A percentile compares a stretch with the other conserved stretches of the same genome.
Conservation (phyloP, 2,888 invertebrate species). For the Spicauda simplicius region DNA sequence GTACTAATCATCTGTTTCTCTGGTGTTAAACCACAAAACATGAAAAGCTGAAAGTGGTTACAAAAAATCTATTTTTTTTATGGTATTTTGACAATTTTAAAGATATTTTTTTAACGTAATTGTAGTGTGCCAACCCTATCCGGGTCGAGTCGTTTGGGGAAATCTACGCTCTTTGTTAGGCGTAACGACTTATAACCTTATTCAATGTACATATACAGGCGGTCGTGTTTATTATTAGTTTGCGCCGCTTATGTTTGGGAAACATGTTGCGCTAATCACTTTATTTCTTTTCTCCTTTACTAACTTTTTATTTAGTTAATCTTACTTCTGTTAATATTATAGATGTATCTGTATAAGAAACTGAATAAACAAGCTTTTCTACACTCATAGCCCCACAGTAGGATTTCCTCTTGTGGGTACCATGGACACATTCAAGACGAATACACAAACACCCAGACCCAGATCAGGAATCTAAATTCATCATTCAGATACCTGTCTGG, state of each 20-base stretch:
- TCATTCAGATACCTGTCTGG: no score
- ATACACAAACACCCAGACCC: no score
- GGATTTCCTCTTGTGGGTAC: no score
- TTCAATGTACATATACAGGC: constrained; percentile 33
- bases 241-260: constrained; percentile 27
- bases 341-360: no score
- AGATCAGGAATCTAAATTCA: no score
- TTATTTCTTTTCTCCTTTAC: constrained; percentile 15
- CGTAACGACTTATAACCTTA: constrained; percentile 36
- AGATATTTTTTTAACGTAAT: neutral
- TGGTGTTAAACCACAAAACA: no score
- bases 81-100: neutral
- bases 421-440: no score
- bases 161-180: constrained; percentile 37
- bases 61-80: no score
- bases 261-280: constrained; percentile 31
- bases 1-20: no score
- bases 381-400: no score
- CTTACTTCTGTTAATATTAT: neutral
- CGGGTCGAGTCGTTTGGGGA: constrained; percentile 31
- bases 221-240: constrained; percentile 34
- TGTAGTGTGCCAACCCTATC: constrained; percentile 11
- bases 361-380: no score
- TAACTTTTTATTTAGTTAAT: neutral
- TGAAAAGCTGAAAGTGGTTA: no score